Base-by-base conservation (phyloP, 2,797 vertebrate genomes). In the Uromys caudimaculatus region DNA sequence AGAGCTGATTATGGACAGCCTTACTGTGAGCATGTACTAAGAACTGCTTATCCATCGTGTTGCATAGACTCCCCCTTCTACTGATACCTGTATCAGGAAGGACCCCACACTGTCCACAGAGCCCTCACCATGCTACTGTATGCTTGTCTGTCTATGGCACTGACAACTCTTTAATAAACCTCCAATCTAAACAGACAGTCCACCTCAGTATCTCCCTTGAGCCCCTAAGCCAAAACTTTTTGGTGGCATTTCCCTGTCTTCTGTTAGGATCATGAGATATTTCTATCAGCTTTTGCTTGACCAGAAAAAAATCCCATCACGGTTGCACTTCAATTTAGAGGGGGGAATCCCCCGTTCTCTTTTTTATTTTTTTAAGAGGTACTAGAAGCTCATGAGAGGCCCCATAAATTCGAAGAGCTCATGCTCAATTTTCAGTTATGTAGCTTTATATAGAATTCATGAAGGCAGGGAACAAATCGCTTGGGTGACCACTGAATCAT, bases 241-340 rank as follows among this genome's bases (percentile, higher is more conserved):
- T 14, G 6, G 50, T 27, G 10, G 16, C 58, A 69, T 95, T 92
- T 94, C 29, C 73, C 91, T 89, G 84, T 92, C 77, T 76, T 94
- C 89, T 92, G 14, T 81, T 82, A 71, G 64, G 44, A 94, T 41
- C n/a, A 60, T 90, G 78, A 93, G 29, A 75, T 73, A 77, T 75
- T 91, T 97, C n/a, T 81, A n/a, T 73, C 41, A 60, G n/a, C 19
- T 85, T 92, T 52, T 85, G 56, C 85, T 91, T 92, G 56, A 82
- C 85, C 83, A 0, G 69, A 91, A 90, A 91, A 90, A 95, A 82
- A 91, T 79, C 38, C 64, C 17, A 38, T 67, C n/a, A 89, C 54
- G 19, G 19, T 71, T 95, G 94, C 50, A 19, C 24, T 94, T 95
- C 38, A 4, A 32, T 89, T 83, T 87, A 67, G 13, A 35, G 29